phyloP scores from a whole-genome alignment of 2,113 vertebrate species.

The Platysteira castanea region DNA sequence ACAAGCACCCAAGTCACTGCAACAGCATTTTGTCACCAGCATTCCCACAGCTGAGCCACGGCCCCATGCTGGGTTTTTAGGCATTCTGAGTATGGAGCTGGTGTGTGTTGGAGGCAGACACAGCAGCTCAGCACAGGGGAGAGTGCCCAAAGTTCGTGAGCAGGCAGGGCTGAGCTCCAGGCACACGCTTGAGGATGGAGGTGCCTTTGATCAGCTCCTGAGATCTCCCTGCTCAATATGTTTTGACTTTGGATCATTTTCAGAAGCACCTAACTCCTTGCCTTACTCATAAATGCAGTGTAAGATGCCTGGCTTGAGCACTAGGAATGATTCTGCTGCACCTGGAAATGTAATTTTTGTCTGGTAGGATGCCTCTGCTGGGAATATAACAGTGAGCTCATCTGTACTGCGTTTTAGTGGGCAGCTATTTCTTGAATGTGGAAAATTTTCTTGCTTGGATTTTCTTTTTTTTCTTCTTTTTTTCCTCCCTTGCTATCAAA shows the following conservation, averaged over 20 bases:
- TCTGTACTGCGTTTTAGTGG: neutral
- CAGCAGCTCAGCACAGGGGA: neutral
- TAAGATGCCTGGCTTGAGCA: neutral
- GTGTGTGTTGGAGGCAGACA: neutral
- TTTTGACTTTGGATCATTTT: neutral
- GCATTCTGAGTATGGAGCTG: fast-evolving
- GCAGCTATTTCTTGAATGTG: neutral
- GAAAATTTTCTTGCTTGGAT: neutral
- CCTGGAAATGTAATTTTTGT: neutral
- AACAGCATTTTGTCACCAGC: neutral
- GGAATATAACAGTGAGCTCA: neutral
- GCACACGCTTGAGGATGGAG: fast-evolving
- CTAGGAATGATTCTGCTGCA: neutral
- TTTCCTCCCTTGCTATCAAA: neutral
- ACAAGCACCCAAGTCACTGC: too few relatives aligned
- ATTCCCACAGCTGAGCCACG: neutral
- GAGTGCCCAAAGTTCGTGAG: fast-evolving
- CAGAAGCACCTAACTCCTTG: neutral
- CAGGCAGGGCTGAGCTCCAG: neutral
- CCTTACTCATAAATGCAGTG: fast-evolving
- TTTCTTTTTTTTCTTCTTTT: neutral
- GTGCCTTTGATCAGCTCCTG: neutral
- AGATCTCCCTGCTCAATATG: neutral
- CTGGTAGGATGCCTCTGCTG: neutral
- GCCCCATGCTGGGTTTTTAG: neutral